Conservation (phyloP, 2,797 vertebrate species). For the Bothrops alternatus region DNA sequence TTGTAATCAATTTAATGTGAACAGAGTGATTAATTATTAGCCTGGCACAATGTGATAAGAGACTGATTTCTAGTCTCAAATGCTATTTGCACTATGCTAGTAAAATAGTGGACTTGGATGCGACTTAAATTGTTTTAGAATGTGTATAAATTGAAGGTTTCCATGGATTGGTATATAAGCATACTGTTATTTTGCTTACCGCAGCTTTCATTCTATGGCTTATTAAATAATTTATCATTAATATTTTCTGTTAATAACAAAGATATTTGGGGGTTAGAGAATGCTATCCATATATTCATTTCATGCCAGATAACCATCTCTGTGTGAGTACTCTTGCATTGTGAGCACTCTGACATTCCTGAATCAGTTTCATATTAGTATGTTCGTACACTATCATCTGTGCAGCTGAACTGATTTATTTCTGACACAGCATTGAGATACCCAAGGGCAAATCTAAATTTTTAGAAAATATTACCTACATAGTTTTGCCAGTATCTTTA, state of each 20-base stretch:
- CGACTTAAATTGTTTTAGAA: neutral
- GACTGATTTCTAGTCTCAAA: neutral
- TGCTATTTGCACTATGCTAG: conserved; percentile 10
- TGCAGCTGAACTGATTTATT: neutral
- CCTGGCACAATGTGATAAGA: neutral
- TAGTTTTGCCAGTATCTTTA: neutral
- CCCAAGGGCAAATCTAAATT: neutral
- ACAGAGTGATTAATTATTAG: conserved; percentile 48
- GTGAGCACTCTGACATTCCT: neutral
- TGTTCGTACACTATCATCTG: neutral
- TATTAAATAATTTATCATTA: neutral
- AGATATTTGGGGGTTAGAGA: neutral
- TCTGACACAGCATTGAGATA: neutral
- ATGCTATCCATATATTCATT: neutral
- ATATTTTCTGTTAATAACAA: neutral
- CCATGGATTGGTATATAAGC: neutral
- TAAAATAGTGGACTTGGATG: conserved; percentile 11
- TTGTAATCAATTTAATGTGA: conserved; percentile 42
- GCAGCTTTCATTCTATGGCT: neutral
- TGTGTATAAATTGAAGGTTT: neutral
- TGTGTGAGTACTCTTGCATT: neutral
- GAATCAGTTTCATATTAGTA: neutral
- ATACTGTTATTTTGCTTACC: neutral
- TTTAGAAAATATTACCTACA: neutral
- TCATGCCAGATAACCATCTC: neutral